Evolutionary conservation across 1,140 invertebrate genomes (phyloP), one percentile per base, ranked within the genome.

Genomic region (roundworm (Caenorhabditis elegans)): DNA sequence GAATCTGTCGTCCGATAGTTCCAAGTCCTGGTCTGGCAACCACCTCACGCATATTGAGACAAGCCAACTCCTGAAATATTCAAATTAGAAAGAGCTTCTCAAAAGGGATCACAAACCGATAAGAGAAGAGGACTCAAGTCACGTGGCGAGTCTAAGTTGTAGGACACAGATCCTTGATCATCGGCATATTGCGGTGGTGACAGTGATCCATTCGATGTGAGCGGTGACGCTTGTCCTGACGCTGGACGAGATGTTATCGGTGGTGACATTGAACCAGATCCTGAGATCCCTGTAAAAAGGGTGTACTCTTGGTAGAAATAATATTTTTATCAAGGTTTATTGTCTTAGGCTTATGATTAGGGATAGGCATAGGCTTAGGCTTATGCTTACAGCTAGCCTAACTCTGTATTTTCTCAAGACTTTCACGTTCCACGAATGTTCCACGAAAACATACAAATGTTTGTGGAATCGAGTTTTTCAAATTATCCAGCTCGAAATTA

Each of bases 1-100:
- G 65, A 48, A 84, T 84, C 34, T 76, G 53, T 31, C 82, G 78
- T 2, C 84, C 84, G 19, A 82, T 19, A 28, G 76, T 70, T 22
- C 84, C 84, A 22, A 84, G 76, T 55, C 82, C 82, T 10, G 84
- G 84, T 28, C 84, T 80, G 3, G 84, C 76, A 19, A 79, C 82
- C 48, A 84, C 49, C 22, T 82, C 80, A 19, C 83, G 49, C 55
- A 84, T 70, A 19, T 84, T 79, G 76, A 84, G 49, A 47, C 82
- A 83, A 36, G 83, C 77, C 26, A 83, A 39, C 22, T 84, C 83
- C 76, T 84, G 80, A 65, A 70, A 65, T 19, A 79, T 43, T 15
- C 39, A 43, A 43, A 5, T 43, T 8, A 43, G 39, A 43, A 8
- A 43, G 39, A 5, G 39, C 39, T 15, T 43, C 39, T n/a, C n/a